Percentiles rank a stretch among this genome's conserved stretches.
phyloP scores from a whole-genome alignment of 2,113 vertebrate genomes.

The Lamprotornis superbus region DNA sequence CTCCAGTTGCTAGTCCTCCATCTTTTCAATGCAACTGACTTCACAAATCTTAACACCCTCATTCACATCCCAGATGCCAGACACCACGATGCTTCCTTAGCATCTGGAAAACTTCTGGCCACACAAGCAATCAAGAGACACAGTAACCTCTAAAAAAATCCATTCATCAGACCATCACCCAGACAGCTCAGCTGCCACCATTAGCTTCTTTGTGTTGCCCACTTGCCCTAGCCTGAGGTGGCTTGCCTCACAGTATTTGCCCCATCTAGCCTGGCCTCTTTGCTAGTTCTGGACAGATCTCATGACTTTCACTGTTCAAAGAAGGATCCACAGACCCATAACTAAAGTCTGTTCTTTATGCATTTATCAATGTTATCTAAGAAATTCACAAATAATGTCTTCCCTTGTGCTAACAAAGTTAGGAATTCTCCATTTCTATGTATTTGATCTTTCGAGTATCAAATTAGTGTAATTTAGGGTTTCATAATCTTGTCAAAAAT shows the following conservation, averaged over 20 bases:
- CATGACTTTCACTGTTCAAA: not conserved
- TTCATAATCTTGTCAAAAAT: not conserved
- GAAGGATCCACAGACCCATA: not conserved
- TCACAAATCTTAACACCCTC: not conserved
- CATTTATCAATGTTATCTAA: not conserved
- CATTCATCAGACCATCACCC: not conserved
- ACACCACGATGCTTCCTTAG: not conserved
- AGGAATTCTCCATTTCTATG: not conserved
- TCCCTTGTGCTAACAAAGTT: not conserved
- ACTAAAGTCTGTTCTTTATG: not conserved
- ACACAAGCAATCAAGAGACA: not conserved
- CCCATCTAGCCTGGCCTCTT: not conserved
- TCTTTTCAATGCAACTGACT: not conserved
- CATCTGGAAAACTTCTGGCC: not conserved
- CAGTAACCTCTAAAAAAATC: not conserved
- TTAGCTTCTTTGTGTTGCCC: not conserved
- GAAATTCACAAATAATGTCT: not conserved
- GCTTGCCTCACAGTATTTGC: not conserved
- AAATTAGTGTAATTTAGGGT: not conserved
- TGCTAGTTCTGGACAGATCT: not conserved
- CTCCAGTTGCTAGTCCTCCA: not conserved
- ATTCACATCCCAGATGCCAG: not conserved
- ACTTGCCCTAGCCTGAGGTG: not conserved
- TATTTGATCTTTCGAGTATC: not conserved
- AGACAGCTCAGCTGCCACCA: not conserved